Conservation (phyloP, 2,888 invertebrate genomes). For the Junonia oenone region DNA sequence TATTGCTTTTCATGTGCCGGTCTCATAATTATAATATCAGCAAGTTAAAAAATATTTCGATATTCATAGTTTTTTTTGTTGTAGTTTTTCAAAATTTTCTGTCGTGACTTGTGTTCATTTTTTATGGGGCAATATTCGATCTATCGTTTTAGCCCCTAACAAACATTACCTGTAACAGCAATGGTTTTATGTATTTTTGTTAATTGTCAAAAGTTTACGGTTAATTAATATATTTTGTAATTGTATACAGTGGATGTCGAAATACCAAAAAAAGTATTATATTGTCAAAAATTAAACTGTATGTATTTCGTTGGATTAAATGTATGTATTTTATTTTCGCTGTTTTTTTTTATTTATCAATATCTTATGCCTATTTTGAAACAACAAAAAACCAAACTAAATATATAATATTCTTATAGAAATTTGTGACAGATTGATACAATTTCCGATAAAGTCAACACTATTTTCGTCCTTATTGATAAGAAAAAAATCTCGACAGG, state of each 20-base stretch:
- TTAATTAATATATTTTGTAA: too few relatives aligned
- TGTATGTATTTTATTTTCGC: slow-evolving; percentile 24
- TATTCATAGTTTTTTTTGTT: not conserved
- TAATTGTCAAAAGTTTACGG: too few relatives aligned
- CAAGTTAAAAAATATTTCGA: not conserved
- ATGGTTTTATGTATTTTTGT: too few relatives aligned
- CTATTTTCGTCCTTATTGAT: too few relatives aligned
- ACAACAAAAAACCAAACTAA: too few relatives aligned
- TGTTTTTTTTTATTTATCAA: slow-evolving; percentile 12
- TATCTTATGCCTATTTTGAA: not conserved
- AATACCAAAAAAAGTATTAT: slow-evolving; percentile 13
- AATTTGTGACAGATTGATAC: too few relatives aligned
- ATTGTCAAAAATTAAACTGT: not conserved
- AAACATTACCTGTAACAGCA: not conserved
- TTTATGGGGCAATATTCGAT: not conserved
- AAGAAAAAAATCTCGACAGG: too few relatives aligned
- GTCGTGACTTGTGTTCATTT: not conserved
- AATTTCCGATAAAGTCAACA: too few relatives aligned
- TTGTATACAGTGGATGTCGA: not conserved
- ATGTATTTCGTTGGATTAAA: slow-evolving; percentile 18
- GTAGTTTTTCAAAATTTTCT: not conserved
- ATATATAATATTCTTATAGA: too few relatives aligned
- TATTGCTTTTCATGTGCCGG: not conserved
- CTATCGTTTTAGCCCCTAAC: not conserved
- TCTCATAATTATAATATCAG: not conserved